A percentile compares a stretch with the other conserved stretches of the same genome.
Evolutionary conservation across 2,113 vertebrate genomes (phyloP).

Genomic region (Harpagus bidentatus): DNA sequence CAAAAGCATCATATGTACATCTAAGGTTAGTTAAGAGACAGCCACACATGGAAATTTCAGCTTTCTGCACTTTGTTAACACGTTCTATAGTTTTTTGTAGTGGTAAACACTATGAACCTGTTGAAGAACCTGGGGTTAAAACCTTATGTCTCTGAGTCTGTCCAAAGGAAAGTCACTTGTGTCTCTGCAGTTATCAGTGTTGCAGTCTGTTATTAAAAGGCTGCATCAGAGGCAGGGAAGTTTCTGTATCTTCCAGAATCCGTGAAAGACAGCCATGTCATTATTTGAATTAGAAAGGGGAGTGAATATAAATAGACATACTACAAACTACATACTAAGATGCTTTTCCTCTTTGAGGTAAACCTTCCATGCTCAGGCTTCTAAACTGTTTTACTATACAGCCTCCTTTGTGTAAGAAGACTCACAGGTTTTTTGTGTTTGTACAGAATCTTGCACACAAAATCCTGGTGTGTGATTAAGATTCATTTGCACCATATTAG

Average conservation of each 20-base stretch:
- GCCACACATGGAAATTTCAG: background rate
- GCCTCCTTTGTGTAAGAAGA: background rate
- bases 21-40: background rate
- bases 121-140: background rate
- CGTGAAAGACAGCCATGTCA: background rate
- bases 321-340: background rate
- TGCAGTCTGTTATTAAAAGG: background rate
- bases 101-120: background rate
- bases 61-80: background rate
- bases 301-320: background rate
- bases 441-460: background rate
- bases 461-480: background rate
- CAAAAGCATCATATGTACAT: rapidly evolving
- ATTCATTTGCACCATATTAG: background rate
- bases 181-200: background rate
- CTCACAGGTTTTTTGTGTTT: background rate
- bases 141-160: background rate
- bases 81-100: background rate
- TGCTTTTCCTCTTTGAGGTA: background rate
- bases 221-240: background rate
- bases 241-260: background rate
- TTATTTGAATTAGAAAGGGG: background rate
- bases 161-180: background rate
- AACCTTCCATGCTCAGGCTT: background rate
- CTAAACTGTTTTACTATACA: background rate